Evolutionary conservation across 2,113 vertebrate species (phyloP), one percentile per base, ranked within the genome.

Genomic region (Otocyon megalotis): DNA sequence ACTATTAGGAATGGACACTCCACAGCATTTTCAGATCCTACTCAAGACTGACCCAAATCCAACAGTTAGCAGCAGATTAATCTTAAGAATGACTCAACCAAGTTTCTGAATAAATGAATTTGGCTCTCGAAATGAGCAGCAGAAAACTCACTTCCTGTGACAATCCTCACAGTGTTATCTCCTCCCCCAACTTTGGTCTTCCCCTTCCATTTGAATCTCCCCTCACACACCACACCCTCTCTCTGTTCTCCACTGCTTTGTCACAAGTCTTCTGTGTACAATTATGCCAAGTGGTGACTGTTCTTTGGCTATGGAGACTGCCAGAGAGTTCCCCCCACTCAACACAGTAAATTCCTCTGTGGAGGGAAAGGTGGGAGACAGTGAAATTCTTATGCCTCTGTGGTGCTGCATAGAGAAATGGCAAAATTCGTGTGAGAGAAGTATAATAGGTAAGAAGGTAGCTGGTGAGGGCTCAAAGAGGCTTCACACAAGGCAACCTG

Each of bases 1-100:
- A 32, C 58, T 22, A 79, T 81, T 54, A 83, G 94, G 50, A 76
- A 71, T 0, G 67, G 88, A 43, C 50, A 32, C 32, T 37, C 53
- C 8, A 35, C 30, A 69, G 80, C 90, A 30, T 79, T 96, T 84
- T 56, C 76, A 93, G 97, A 67, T 80, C 69, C 28, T 53, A n/a
- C 63, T 15, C 15, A 54, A 84, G 95, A 63, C 24, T 3, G 72
- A 69, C 84, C 83, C 74, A 79, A 62, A 83, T 84, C 26, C 77
- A 71, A 8, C 16, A 37, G 32, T 77, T 56, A 91, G 83, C 30
- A 37, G 83, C 50, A 88, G n/a, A 50, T 53, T 90, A 28, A 30
- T 85, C 84, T 84, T 48, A 13, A 69, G 62, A 65, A 56, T 37
- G 96, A 92, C 43, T 84, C 93, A 97, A 58, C 84, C 26, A 16